These are phyloP conservation scores for Acipenser ruthenus DNA, from an alignment of 2,797 vertebrate species.

Conservation along the genomic window DNA sequence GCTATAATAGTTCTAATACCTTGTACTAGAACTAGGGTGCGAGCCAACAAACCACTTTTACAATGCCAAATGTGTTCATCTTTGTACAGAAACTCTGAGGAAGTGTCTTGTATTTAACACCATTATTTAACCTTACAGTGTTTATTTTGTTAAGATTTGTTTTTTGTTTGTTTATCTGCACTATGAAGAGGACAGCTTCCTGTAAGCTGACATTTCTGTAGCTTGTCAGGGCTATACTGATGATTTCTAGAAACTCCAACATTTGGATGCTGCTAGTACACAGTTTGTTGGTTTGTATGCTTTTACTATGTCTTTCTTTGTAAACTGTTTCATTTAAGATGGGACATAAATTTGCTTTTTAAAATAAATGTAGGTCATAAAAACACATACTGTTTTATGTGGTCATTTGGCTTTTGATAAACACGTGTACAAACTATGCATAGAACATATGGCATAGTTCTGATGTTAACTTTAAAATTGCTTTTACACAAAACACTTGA, in stretches of 20 bases:
- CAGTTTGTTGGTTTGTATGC: conserved; percentile 82
- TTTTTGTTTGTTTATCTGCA: conserved; percentile 60
- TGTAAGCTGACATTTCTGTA: conserved; percentile 67
- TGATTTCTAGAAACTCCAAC: conserved; percentile 71
- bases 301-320: conserved; percentile 74
- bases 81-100: conserved; percentile 85
- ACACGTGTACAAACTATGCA: too few species aligned
- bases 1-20: conserved; percentile 54
- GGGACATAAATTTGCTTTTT: conserved; percentile 62
- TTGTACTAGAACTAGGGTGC: conserved; percentile 52
- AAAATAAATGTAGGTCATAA: conserved; percentile 68
- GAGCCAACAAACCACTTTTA: conserved; percentile 62
- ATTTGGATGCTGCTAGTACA: conserved; percentile 89
- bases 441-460: too few species aligned
- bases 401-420: neutral
- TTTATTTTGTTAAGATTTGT: conserved; percentile 68
- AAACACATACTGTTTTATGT: conserved; percentile 13
- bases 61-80: conserved; percentile 80
- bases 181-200: conserved; percentile 64
- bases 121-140: conserved; percentile 90
- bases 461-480: too few species aligned
- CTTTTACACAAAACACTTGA: too few species aligned
- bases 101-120: conserved; percentile 95
- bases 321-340: conserved; percentile 76
- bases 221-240: conserved; percentile 60